These are phyloP conservation scores for Ophiodon elongatus DNA, from an alignment of 2,113 vertebrate species.

Conservation along the genomic window DNA sequence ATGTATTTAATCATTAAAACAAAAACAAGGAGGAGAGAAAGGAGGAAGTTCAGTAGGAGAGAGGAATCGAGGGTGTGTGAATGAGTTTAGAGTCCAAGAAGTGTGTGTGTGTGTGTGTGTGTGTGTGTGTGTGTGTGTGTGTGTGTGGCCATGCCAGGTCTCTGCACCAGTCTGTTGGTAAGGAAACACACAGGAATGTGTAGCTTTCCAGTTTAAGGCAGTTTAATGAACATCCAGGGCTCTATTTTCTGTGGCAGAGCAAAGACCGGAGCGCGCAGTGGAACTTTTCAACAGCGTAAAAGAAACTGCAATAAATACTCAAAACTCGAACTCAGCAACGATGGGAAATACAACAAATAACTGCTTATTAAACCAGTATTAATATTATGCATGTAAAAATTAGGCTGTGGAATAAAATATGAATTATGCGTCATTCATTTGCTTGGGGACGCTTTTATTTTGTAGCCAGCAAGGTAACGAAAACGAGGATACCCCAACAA, in stretches of 20 bases:
- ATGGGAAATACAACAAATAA: neutral
- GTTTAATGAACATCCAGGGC: slow-evolving; percentile 82
- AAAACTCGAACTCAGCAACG: neutral
- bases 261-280: slow-evolving; percentile 22
- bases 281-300: neutral
- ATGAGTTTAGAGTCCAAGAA: slow-evolving; percentile 53
- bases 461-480: too few species aligned
- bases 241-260: slow-evolving; percentile 53
- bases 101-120: slow-evolving; percentile 4
- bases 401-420: neutral
- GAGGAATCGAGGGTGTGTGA: slow-evolving; percentile 9
- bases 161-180: slow-evolving; percentile 81
- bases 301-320: neutral
- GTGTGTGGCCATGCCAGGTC: slow-evolving; percentile 71
- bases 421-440: neutral
- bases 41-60: slow-evolving; percentile 29
- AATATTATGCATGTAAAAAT: neutral
- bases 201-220: slow-evolving; percentile 81
- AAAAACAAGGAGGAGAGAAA: slow-evolving; percentile 2
- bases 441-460: too few species aligned
- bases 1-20: neutral
- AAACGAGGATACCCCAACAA: too few species aligned
- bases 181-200: slow-evolving; percentile 83
- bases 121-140: slow-evolving; percentile 12
- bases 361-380: neutral